Percentiles rank a stretch among this genome's conserved stretches.
Conservation (phyloP, 2,113 vertebrate genomes). For the Rallus limicola region DNA sequence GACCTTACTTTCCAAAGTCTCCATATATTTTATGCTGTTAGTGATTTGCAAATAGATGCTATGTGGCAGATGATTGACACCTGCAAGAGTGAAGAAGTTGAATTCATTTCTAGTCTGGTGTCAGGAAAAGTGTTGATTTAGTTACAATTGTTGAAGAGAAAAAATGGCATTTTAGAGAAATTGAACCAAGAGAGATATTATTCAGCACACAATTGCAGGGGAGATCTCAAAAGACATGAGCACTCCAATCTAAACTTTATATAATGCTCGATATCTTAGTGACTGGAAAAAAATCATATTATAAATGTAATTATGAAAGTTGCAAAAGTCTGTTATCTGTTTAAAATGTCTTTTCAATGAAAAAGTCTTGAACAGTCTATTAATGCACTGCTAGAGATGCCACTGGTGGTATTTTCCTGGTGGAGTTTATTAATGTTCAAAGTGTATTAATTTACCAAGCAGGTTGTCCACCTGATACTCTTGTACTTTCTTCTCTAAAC, state of each 20-base stretch:
- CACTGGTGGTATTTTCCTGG: not conserved
- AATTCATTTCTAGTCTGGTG: not conserved
- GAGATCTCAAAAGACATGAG: not conserved
- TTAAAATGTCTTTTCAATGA: not conserved
- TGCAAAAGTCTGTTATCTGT: not conserved
- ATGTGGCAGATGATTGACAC: not conserved
- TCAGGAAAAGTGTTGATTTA: not conserved
- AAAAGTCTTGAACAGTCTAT: not conserved
- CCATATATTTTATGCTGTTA: not conserved
- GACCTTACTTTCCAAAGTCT: not conserved
- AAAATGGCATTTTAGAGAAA: not conserved
- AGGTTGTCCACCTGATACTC: not conserved
- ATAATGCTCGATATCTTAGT: not conserved
- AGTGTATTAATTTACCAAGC: not conserved
- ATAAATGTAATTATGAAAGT: not conserved
- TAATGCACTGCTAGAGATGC: not conserved
- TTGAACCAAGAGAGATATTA: not conserved
- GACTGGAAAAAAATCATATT: not conserved
- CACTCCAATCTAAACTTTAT: not conserved
- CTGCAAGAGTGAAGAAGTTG: not conserved
- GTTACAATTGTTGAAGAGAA: not conserved
- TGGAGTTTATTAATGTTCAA: not conserved
- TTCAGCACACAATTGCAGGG: not conserved
- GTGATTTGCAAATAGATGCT: not conserved
- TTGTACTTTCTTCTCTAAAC: not conserved